phyloP scores from a whole-genome alignment of 2,888 invertebrate genomes.

The Volucella inanis region DNA sequence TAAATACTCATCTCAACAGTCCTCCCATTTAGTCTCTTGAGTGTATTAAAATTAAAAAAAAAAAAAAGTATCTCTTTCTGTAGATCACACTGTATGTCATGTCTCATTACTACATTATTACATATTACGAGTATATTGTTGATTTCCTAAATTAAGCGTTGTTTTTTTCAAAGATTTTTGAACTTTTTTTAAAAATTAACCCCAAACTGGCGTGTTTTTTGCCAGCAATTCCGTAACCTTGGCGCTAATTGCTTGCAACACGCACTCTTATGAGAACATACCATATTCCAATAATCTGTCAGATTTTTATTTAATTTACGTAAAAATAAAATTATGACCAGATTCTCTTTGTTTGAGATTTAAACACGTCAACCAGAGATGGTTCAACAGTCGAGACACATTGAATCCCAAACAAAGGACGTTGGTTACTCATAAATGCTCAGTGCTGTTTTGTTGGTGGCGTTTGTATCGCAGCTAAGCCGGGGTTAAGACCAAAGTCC shows the following conservation, averaged over 20 bases:
- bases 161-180: too few species aligned
- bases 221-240: slow-evolving; percentile 9
- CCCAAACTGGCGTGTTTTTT: slow-evolving; percentile 20
- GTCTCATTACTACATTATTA: too few species aligned
- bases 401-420: not conserved
- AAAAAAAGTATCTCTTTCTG: too few species aligned
- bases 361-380: not conserved
- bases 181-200: not conserved
- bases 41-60: too few species aligned
- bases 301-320: slow-evolving; percentile 22
- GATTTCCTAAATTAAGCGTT: too few species aligned
- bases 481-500: too few species aligned
- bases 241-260: slow-evolving; percentile 15
- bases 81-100: too few species aligned
- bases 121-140: too few species aligned
- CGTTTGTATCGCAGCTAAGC: too few species aligned
- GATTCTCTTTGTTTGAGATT: not conserved
- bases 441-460: not conserved
- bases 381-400: not conserved
- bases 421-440: not conserved
- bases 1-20: too few species aligned
- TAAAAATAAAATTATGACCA: slow-evolving; percentile 16
- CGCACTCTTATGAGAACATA: not conserved
- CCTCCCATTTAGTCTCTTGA: too few species aligned
- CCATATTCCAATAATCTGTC: slow-evolving; percentile 12